phyloP scores from a whole-genome alignment of 1,140 invertebrate genomes.

The Papilio polyxenes region DNA sequence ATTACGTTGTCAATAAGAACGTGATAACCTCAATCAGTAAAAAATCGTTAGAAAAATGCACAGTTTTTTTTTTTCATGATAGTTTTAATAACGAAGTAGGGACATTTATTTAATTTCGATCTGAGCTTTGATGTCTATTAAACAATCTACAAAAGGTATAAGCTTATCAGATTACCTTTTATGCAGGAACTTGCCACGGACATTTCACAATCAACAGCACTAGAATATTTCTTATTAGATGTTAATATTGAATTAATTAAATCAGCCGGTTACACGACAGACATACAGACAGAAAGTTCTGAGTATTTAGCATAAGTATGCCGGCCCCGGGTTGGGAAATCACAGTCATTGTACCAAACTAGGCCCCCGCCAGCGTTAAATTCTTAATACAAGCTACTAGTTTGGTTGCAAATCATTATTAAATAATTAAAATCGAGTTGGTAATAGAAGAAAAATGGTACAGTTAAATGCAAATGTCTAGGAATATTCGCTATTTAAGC shows the following conservation, averaged over 20 bases:
- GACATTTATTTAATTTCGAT: background rate
- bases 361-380: conserved; percentile 4
- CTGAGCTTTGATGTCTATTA: background rate
- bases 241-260: conserved; percentile 15
- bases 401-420: background rate
- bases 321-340: conserved; percentile 20
- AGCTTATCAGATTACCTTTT: background rate
- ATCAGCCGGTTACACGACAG: conserved; percentile 22
- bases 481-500: too few species aligned
- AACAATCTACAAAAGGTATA: background rate
- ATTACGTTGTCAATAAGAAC: too few species aligned
- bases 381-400: background rate
- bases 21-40: too few species aligned
- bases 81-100: too few species aligned
- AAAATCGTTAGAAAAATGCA: too few species aligned
- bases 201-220: background rate
- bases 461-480: too few species aligned
- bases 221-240: conserved; percentile 5
- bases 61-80: too few species aligned
- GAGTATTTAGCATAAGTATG: conserved; percentile 31
- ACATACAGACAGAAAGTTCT: background rate
- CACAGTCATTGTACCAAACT: conserved; percentile 17
- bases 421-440: background rate
- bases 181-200: background rate
- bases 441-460: background rate